Evolutionary conservation across 2,797 vertebrate species (phyloP), one percentile per base, ranked within the genome.

Genomic region (Enteromius mattozi): DNA sequence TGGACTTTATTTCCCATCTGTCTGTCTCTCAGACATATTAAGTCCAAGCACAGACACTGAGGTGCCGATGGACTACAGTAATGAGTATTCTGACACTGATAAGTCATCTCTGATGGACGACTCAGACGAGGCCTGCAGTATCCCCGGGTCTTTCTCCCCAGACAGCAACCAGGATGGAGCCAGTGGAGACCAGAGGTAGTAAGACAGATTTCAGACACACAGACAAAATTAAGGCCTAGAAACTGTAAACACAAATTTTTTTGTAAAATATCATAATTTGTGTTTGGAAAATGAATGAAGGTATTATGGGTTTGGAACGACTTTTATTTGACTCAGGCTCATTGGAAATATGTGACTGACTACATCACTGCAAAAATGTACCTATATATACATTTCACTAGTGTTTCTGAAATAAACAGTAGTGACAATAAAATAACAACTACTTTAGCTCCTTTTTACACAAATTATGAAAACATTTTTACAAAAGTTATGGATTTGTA

Each of bases 1-100:
- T 68, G 47, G 0, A 14, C n/a, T 6, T 30, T n/a, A 42, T 42
- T 66, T 82, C 19, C n/a, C n/a, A 21, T 49, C 68, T 17, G 13
- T 65, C 14, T 42, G 12, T 78, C 10, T 37, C 21, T 70, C 86
- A 96, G 96, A 96, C 84, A 90, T 95, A 87, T 79, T 95, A 78
- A 96, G 95, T 91, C 94, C 96, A 81, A 92, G 88, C 70, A 71
- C 90, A 2, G 96, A 96, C 70, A 76, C 90, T 0, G 97, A 97
- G 84, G 95, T 96, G 76, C 93, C 95, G 0, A 97, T 97, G 97
- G 97, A 97, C 88, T 97, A 95, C 87, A 94, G 91, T 81, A 93
- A 90, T 0, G 97, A 97, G 17, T 96, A 94, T 63, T 93, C 93
- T 0, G 93, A 94, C 51, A 90, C 94, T 0, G 97, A 97, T 87